A percentile compares a stretch with the other conserved stretches of the same genome.
Evolutionary conservation across 1,140 invertebrate species (phyloP).

Genomic region (Calosoma granatense): DNA sequence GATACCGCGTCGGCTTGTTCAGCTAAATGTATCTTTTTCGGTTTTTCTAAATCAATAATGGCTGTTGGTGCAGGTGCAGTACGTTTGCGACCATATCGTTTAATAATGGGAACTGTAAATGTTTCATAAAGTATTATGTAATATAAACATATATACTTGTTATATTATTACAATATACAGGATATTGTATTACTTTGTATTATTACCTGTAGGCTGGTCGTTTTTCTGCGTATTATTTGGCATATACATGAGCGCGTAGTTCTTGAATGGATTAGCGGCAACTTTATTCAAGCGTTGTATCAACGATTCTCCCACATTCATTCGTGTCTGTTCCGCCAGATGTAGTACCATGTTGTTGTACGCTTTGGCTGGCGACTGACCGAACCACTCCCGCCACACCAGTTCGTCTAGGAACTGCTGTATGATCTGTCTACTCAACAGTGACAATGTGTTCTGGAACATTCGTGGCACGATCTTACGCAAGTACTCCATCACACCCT

Average conservation of each 20-base stretch:
- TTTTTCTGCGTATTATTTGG: background rate
- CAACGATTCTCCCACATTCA: slow-evolving; percentile 41
- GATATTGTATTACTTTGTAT: background rate
- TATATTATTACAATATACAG: background rate
- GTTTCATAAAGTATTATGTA: too few species aligned
- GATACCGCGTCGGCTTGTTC: background rate
- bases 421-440: slow-evolving; percentile 72
- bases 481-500: slow-evolving; percentile 78
- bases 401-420: slow-evolving; percentile 84
- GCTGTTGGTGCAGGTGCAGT: slow-evolving; percentile 3
- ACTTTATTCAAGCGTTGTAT: slow-evolving; percentile 42
- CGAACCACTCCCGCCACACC: slow-evolving; percentile 59
- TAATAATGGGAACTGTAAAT: too few species aligned
- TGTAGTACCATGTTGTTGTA: slow-evolving; percentile 74
- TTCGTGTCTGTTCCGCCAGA: slow-evolving; percentile 64
- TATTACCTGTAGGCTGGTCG: slow-evolving; percentile 8
- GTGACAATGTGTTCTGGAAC: slow-evolving; percentile 79
- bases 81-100: slow-evolving; percentile 16
- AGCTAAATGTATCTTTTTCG: background rate
- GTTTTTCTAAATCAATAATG: slow-evolving; percentile 3
- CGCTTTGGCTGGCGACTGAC: slow-evolving; percentile 58
- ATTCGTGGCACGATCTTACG: slow-evolving; percentile 75
- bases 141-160: too few species aligned
- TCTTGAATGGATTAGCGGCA: slow-evolving; percentile 65
- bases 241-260: slow-evolving; percentile 23